Evolutionary conservation across 2,888 invertebrate genomes (phyloP).

Genomic region (Temnothorax ravouxi): DNA sequence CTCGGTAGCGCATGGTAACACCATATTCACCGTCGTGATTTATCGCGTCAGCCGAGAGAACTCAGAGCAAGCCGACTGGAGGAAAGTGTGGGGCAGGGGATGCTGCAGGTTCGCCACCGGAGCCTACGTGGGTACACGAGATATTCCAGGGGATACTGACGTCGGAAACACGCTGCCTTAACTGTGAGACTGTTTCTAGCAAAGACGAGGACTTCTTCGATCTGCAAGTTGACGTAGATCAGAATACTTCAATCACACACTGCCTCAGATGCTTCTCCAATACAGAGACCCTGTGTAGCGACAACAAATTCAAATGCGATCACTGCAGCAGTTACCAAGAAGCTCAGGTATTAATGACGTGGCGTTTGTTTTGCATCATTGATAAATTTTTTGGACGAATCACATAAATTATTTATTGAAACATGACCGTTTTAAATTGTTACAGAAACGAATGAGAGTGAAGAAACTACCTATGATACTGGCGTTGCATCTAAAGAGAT

Average conservation of each 20-base stretch:
- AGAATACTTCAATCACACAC: slow-evolving; percentile 99
- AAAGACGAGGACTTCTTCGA: slow-evolving; percentile 99
- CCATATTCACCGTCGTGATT: slow-evolving; percentile 29
- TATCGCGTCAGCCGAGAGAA: slow-evolving; percentile 90
- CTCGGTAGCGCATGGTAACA: neutral
- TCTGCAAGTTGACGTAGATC: slow-evolving; percentile 99
- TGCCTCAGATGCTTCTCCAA: slow-evolving; percentile 99
- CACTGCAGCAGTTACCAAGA: slow-evolving; percentile 99
- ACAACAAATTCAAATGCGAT: slow-evolving; percentile 99
- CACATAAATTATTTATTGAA: neutral
- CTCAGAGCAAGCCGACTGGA: slow-evolving; percentile 89
- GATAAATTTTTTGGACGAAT: neutral
- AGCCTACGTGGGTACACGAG: slow-evolving; percentile 99
- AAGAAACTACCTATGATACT: slow-evolving; percentile 99
- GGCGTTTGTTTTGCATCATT: neutral
- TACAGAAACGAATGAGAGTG: slow-evolving; percentile 96
- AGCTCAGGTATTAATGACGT: slow-evolving; percentile 90
- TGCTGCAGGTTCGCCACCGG: slow-evolving; percentile 89
- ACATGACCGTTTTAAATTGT: slow-evolving; percentile 40
- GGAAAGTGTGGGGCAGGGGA: slow-evolving; percentile 87
- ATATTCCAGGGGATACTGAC: slow-evolving; percentile 99
- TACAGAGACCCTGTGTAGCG: slow-evolving; percentile 99
- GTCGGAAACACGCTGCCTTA: slow-evolving; percentile 99
- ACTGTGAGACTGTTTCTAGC: slow-evolving; percentile 99
- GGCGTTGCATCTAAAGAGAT: slow-evolving; percentile 98